These are phyloP conservation scores for Phrynosoma platyrhinos DNA, from an alignment of 2,113 vertebrate genomes.

Conservation along the genomic window DNA sequence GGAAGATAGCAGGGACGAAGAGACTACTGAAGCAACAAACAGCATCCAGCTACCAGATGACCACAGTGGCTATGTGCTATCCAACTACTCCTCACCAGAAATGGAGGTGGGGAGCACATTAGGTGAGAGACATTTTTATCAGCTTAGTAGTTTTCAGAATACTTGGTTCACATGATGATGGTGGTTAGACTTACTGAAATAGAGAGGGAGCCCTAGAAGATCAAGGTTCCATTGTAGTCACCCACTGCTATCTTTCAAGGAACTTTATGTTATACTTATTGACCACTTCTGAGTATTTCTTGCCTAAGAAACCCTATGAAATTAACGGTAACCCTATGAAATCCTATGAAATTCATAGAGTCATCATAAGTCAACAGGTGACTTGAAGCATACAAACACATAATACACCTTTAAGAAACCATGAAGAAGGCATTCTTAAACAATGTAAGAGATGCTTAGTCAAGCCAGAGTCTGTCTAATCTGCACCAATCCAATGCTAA, in stretches of 20 bases:
- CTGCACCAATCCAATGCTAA: background rate
- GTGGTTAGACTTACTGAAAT: background rate
- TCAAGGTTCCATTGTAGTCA: no score
- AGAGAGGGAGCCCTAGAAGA: background rate
- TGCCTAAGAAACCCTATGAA: background rate
- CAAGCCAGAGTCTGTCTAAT: background rate
- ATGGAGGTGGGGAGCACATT: conserved; percentile 80
- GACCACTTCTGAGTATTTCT: no score
- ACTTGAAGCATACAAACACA: background rate
- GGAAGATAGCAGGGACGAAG: conserved; percentile 66
- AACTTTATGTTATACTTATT: background rate
- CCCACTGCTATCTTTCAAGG: background rate
- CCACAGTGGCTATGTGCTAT: conserved; percentile 72
- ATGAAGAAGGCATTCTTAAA: background rate
- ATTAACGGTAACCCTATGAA: background rate
- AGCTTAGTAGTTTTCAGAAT: background rate
- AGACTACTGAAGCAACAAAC: conserved; percentile 80
- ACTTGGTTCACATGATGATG: background rate
- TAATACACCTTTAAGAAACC: background rate
- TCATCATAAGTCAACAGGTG: background rate
- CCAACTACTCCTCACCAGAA: conserved; percentile 77
- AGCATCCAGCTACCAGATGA: conserved; percentile 75
- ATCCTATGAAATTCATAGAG: background rate
- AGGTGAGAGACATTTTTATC: conserved; percentile 72
- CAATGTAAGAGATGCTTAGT: background rate